These are phyloP conservation scores for Chaetodon auriga DNA, from an alignment of 2,113 vertebrate species.

Conservation along the genomic window DNA sequence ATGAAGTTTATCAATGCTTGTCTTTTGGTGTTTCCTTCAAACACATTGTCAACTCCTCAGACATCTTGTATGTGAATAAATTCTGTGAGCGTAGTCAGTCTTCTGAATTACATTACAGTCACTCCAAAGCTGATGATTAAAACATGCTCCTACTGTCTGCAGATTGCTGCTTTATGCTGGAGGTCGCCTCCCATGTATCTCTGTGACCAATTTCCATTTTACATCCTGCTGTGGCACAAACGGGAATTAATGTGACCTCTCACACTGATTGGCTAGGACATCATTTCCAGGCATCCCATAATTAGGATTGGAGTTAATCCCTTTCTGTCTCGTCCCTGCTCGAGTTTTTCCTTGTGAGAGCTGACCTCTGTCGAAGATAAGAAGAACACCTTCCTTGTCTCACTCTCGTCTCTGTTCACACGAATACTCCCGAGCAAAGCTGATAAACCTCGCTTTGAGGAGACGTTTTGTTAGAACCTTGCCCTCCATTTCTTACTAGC, in stretches of 20 bases:
- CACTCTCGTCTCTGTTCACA: constrained; percentile 26
- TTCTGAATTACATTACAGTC: constrained; percentile 53
- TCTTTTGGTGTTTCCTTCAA: constrained; percentile 16
- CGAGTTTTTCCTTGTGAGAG: constrained; percentile 71
- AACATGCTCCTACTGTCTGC: constrained; percentile 57
- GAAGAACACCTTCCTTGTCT: constrained; percentile 72
- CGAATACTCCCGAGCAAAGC: constrained; percentile 52
- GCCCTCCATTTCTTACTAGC: constrained; percentile 37
- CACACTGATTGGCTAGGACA: constrained; percentile 77
- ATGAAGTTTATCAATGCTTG: background rate
- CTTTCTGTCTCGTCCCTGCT: constrained; percentile 72
- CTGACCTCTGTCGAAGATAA: constrained; percentile 83
- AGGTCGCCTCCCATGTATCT: constrained; percentile 43
- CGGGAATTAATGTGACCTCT: constrained; percentile 77
- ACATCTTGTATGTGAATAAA: constrained; percentile 25
- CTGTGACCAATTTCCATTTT: constrained; percentile 70
- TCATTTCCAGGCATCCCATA: constrained; percentile 71
- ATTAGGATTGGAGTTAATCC: constrained; percentile 83
- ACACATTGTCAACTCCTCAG: background rate
- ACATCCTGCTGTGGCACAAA: constrained; percentile 63
- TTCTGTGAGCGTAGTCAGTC: constrained; percentile 26
- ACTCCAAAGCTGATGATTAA: constrained; percentile 63
- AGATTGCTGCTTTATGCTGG: constrained; percentile 53
- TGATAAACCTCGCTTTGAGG: constrained; percentile 68
- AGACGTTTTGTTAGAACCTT: constrained; percentile 59